These are phyloP conservation scores for Siphlonurus alternatus DNA, from an alignment of 2,888 invertebrate species.

Conservation along the genomic window DNA sequence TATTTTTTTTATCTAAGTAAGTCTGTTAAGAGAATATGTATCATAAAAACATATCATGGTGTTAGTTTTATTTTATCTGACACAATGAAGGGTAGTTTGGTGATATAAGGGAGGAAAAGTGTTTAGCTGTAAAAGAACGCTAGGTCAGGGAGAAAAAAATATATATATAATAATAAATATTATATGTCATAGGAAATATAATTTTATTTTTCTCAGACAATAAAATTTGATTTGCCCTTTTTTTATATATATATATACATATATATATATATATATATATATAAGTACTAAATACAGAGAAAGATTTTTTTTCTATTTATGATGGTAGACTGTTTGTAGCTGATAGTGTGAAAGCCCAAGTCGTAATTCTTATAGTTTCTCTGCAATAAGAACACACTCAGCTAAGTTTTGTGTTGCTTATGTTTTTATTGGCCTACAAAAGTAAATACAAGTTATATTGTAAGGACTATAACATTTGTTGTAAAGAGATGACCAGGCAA, in stretches of 20 bases:
- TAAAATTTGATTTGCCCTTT: not conserved
- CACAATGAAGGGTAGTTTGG: not conserved
- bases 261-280: too few relatives aligned
- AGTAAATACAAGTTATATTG: too few relatives aligned
- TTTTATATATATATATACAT: too few relatives aligned
- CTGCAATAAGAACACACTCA: too few relatives aligned
- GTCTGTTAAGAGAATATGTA: slow-evolving; percentile 3
- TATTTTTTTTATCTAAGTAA: slow-evolving; percentile 1
- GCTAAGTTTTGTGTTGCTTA: too few relatives aligned
- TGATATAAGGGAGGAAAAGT: not conserved
- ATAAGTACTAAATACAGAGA: too few relatives aligned
- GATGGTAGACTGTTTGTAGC: not conserved
- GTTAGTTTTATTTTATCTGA: slow-evolving; percentile 2
- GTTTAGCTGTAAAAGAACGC: not conserved
- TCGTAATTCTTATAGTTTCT: not conserved
- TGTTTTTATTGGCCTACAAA: too few relatives aligned
- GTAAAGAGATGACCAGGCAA: too few relatives aligned
- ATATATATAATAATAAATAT: not conserved
- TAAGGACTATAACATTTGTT: too few relatives aligned
- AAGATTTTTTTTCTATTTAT: not conserved
- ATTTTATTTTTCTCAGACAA: not conserved
- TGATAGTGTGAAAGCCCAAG: not conserved
- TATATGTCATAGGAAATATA: not conserved
- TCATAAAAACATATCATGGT: not conserved
- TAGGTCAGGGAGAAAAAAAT: not conserved